phyloP scores from a whole-genome alignment of 92 coral and sea anemone species.

The Porites lobata region DNA sequence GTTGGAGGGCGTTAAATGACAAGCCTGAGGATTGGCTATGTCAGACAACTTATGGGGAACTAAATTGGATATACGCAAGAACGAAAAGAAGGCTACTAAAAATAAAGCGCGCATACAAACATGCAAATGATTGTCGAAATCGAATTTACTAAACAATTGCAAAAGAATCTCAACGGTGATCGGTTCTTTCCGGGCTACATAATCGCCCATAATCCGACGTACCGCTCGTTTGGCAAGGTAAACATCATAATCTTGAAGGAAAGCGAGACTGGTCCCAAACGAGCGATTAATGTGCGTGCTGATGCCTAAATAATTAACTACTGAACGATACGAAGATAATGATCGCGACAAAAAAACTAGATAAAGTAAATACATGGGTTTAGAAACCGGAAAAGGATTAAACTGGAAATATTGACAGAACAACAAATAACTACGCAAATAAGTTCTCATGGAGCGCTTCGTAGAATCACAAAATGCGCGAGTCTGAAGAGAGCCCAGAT shows the following conservation, averaged over 20 bases:
- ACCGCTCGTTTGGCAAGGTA: neutral
- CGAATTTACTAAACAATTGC: no score
- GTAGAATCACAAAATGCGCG: conserved; percentile 66
- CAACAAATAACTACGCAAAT: conserved; percentile 38
- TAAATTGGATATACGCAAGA: conserved; percentile 13
- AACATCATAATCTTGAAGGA: conserved; percentile 5
- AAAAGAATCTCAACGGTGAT: no score
- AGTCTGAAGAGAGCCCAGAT: conserved; percentile 32
- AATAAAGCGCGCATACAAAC: no score
- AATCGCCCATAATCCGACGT: conserved; percentile 45
- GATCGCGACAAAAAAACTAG: conserved; percentile 47
- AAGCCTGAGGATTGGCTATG: conserved; percentile 6
- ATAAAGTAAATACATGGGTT: conserved; percentile 43
- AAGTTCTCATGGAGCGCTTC: conserved; percentile 56
- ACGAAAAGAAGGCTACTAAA: no score
- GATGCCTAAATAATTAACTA: conserved; percentile 55
- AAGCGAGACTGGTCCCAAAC: conserved; percentile 21
- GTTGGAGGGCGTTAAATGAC: conserved; percentile 27
- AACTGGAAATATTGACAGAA: conserved; percentile 65
- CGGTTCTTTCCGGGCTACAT: neutral
- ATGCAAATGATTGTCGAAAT: no score
- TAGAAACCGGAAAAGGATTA: neutral
- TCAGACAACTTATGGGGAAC: conserved; percentile 48
- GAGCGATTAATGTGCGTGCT: conserved; percentile 47
- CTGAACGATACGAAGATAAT: conserved; percentile 51